Evolutionary conservation across 1,140 invertebrate species (phyloP), one percentile per base, ranked within the genome.

Genomic region (Drosophila lini): DNA sequence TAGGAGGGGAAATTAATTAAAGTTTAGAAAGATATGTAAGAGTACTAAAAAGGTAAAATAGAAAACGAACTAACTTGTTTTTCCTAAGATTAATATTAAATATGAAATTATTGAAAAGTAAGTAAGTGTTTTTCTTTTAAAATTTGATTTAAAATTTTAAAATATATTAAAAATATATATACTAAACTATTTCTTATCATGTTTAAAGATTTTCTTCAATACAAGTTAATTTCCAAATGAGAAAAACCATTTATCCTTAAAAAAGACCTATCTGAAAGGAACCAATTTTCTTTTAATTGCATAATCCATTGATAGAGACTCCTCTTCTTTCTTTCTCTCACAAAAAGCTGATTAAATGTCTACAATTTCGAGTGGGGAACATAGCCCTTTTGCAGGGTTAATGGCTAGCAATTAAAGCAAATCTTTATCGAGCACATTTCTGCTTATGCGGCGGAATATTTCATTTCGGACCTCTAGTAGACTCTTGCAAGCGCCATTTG

Each of bases 401-500:
- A 74, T 73, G 31, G 57, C 40, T 10, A n/a, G 70, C 70, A 74
- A 74, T 74, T 74, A 74, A 62, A 62, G 38, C 56, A 55, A 74
- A 74, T 74, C 58, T 47, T 74, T 53, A 62, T 74, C 68, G 47
- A 40, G 40, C 15, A 53, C 40, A 47, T 62, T 74, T 31, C 25
- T 55, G 70, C 70, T 62, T 62, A 62, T 74, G 47, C 69, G 40
- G 69, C 70, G 62, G 55, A 74, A 74, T 74, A 74, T 52, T 53
- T 61, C 57, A 74, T 62, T 62, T 74, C 10, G 41, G 31, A 67
- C 47, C 32, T 22, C 13, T 9, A 15, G 34, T 55, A 55, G 52
- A 38, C 8, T 38, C 19, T 56, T 3, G 31, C 63, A 53, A 58
- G 59, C 67, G 53, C 77, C 63, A 62, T 81, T 85, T 81, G 81